Evolutionary conservation across 2,797 vertebrate species (phyloP).

Genomic region (Okamejei kenojei): DNA sequence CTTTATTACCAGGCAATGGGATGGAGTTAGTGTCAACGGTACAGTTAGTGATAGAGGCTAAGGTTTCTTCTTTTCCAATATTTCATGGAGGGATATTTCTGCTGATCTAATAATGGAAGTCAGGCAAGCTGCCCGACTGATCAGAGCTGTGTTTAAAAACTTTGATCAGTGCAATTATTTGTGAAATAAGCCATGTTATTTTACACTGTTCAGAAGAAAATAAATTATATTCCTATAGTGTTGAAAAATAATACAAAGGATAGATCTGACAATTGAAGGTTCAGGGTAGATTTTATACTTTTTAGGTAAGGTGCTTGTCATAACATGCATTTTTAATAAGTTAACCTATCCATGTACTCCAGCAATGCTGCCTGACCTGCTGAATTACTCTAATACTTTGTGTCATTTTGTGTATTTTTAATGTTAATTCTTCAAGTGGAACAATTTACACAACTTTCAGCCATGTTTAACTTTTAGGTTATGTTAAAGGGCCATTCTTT

Average conservation of each 20-base stretch:
- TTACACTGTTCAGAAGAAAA: not conserved
- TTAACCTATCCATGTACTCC: too few relatives aligned
- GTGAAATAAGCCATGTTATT: not conserved
- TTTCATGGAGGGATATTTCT: not conserved
- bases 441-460: too few relatives aligned
- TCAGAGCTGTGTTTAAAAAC: not conserved
- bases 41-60: not conserved
- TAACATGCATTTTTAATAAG: too few relatives aligned
- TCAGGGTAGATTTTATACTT: too few relatives aligned
- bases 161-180: not conserved
- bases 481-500: too few relatives aligned
- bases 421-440: too few relatives aligned
- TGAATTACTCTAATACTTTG: too few relatives aligned
- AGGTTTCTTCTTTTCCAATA: not conserved
- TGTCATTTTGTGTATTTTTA: too few relatives aligned
- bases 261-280: not conserved
- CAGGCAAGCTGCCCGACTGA: not conserved
- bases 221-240: not conserved
- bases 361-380: too few relatives aligned
- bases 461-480: too few relatives aligned
- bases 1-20: too few relatives aligned
- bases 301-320: too few relatives aligned
- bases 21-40: not conserved
- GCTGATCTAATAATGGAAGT: not conserved
- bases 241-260: not conserved